Evolutionary conservation across 2,888 invertebrate species (phyloP), one percentile per base, ranked within the genome.

Genomic region (Diogma glabrata): DNA sequence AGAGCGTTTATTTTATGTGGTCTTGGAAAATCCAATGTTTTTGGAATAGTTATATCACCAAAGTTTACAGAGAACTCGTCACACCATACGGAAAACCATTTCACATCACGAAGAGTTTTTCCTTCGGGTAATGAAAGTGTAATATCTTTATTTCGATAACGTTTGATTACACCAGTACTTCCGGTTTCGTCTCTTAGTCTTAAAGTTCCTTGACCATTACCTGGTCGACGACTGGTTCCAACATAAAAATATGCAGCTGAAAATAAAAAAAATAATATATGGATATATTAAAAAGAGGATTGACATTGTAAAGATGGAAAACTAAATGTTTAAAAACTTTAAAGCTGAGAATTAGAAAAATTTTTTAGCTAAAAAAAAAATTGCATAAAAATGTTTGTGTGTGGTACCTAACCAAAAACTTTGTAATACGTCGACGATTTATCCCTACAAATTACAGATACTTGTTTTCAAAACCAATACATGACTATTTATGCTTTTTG

Each of bases 1-100:
- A 93, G 72, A 3, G 80, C 74, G 7, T 77, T 79, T 57, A 92
- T 76, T 69, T 87, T 86, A 61, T 87, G 87, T 0, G 93, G 91
- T 56, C 81, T 77, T 1, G 93, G 93, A 65, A 79, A 86, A 64
- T 88, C 87, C 67, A 89, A 75, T 59, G 76, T 79, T 54, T 77
- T 77, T 0, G 90, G 84, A 60, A 93, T 84, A 60, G 77, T 76
- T 53, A 92, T 83, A 64, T 91, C 89, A 16, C 91, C 93, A 66
- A 93, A 93, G 72, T 91, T 91, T 36, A 92, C 92, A 52, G 85
- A 76, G 62, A 84, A 91, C 65, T 91, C 90, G 63, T 90, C 87
- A 68, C 92, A 93, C 88, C 90, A 94, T 30, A 94, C 82, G 10
- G 88, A 82, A 70, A 94, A 84, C 87, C 92, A 92, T 65, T 80